Evolutionary conservation across 1,140 invertebrate species (phyloP).

Genomic region (Mesaphorura yosii): DNA sequence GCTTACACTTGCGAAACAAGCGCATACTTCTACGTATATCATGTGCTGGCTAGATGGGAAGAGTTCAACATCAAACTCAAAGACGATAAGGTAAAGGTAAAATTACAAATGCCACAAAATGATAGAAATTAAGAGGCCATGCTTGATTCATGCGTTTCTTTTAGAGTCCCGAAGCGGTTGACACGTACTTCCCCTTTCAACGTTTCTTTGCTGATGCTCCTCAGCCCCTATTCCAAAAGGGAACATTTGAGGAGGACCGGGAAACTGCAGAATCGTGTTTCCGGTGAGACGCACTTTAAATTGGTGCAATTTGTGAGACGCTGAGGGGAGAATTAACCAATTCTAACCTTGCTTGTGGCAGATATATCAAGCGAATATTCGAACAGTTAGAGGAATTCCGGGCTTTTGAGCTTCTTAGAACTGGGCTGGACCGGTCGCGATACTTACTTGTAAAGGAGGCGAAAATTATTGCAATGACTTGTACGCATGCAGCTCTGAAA

Average conservation of each 20-base stretch:
- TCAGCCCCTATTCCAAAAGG: slow-evolving; percentile 77
- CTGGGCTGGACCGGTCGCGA: slow-evolving; percentile 79
- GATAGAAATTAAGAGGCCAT: no score
- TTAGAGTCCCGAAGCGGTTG: no score
- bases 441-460: slow-evolving; percentile 97
- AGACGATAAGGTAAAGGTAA: slow-evolving; percentile 33
- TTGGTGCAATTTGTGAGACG: no score
- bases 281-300: slow-evolving; percentile 40
- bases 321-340: no score
- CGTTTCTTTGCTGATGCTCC: slow-evolving; percentile 86
- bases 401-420: slow-evolving; percentile 91
- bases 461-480: slow-evolving; percentile 99
- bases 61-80: slow-evolving; percentile 54
- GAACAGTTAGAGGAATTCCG: slow-evolving; percentile 94
- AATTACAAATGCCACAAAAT: slow-evolving; percentile 7
- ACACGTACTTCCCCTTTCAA: slow-evolving; percentile 79
- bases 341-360: no score
- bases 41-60: slow-evolving; percentile 80
- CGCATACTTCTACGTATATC: slow-evolving; percentile 79
- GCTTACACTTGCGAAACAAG: slow-evolving; percentile 98
- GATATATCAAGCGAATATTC: slow-evolving; percentile 91
- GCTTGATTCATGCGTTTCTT: no score
- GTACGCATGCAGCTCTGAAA: slow-evolving; percentile 96
- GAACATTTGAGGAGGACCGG: slow-evolving; percentile 71
- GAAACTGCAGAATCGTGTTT: slow-evolving; percentile 88